Conservation (phyloP, 2,888 invertebrate species). For the Cloeon dipterum region DNA sequence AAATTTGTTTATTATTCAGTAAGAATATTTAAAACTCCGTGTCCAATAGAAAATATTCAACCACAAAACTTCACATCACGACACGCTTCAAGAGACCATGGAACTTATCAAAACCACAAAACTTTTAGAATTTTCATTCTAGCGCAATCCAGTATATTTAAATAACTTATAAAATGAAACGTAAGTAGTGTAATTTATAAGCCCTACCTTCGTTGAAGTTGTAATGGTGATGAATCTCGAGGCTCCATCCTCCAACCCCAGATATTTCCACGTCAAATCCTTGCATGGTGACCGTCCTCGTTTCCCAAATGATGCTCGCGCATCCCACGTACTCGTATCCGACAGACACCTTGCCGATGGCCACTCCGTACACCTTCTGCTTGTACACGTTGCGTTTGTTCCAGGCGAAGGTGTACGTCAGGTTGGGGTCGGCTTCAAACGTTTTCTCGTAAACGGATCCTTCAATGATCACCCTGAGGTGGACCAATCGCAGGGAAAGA, state of each 20-base stretch:
- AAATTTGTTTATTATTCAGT: too few species aligned
- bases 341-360: constrained; percentile 68
- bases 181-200: too few species aligned
- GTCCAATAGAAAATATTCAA: too few species aligned
- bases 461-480: constrained; percentile 80
- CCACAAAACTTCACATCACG: too few species aligned
- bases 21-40: too few species aligned
- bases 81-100: too few species aligned
- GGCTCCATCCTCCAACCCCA: constrained; percentile 92
- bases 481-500: constrained; percentile 60
- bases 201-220: constrained; percentile 84
- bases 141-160: too few species aligned
- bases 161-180: too few species aligned
- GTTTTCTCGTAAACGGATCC: constrained; percentile 77
- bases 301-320: constrained; percentile 76
- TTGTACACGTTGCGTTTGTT: constrained; percentile 93
- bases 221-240: constrained; percentile 95
- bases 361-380: constrained; percentile 78
- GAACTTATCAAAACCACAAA: too few species aligned
- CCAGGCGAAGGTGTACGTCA: constrained; percentile 94
- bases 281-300: constrained; percentile 77
- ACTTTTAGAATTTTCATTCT: too few species aligned
- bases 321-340: constrained; percentile 89
- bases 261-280: constrained; percentile 94
- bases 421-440: constrained; percentile 88